phyloP scores from a whole-genome alignment of 2,113 vertebrate genomes.

The Oryzias celebensis region DNA sequence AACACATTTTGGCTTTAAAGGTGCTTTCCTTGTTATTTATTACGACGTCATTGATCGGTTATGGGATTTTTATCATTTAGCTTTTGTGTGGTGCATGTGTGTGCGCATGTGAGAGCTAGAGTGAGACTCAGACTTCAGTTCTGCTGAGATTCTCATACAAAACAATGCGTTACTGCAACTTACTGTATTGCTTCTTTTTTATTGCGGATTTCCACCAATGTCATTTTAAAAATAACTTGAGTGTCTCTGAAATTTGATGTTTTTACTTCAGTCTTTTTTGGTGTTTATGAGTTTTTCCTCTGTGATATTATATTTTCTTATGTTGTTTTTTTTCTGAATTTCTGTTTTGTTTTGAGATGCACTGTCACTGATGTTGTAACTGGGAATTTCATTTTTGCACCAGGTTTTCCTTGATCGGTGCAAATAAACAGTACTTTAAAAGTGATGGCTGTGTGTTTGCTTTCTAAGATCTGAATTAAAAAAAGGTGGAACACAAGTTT shows the following conservation, averaged over 20 bases:
- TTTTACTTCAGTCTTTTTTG: slow-evolving; percentile 54
- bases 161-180: slow-evolving; percentile 55
- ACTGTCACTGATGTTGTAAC: slow-evolving; percentile 65
- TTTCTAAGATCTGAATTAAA: neutral
- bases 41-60: slow-evolving; percentile 63
- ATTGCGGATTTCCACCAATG: slow-evolving; percentile 23
- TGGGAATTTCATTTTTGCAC: slow-evolving; percentile 63
- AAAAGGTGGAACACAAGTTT: too few relatives aligned
- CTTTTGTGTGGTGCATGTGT: slow-evolving; percentile 36
- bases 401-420: slow-evolving; percentile 52
- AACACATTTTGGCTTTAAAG: slow-evolving; percentile 76
- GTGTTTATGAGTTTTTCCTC: slow-evolving; percentile 57
- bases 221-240: slow-evolving; percentile 46
- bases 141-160: slow-evolving; percentile 36
- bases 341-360: slow-evolving; percentile 59
- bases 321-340: slow-evolving; percentile 38
- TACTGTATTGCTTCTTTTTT: slow-evolving; percentile 52
- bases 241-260: slow-evolving; percentile 42
- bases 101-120: slow-evolving; percentile 15
- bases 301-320: slow-evolving; percentile 21
- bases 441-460: slow-evolving; percentile 11
- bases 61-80: slow-evolving; percentile 52
- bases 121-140: slow-evolving; percentile 18
- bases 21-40: slow-evolving; percentile 76
- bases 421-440: slow-evolving; percentile 70